Conservation (phyloP, 92 coral and sea anemone species). For the Siderastrea radians region DNA sequence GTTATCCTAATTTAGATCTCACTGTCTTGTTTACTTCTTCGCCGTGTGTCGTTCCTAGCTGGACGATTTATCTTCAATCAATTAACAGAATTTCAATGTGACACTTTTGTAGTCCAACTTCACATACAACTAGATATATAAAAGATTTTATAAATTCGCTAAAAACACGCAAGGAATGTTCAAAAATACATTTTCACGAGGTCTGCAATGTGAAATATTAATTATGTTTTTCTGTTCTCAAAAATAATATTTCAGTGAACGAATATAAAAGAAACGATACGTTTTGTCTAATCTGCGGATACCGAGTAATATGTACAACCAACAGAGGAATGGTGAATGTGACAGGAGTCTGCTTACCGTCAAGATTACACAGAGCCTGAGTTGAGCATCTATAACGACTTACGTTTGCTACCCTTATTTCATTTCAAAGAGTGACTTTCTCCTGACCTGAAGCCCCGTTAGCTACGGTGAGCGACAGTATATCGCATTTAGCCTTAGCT, state of each 20-base stretch:
- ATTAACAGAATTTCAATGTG: neutral
- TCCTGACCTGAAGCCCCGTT: neutral
- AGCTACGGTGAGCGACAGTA: neutral
- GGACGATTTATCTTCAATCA: neutral
- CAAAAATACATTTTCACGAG: neutral
- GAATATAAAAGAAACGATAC: too few relatives aligned
- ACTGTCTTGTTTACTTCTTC: neutral
- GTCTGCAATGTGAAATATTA: neutral
- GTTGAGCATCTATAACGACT: too few relatives aligned
- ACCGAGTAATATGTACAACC: too few relatives aligned
- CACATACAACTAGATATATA: neutral
- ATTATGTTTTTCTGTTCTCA: neutral
- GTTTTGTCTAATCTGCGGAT: too few relatives aligned
- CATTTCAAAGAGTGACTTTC: neutral
- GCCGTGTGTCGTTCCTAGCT: neutral
- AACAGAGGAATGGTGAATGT: too few relatives aligned
- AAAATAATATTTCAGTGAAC: too few relatives aligned
- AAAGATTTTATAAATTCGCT: neutral
- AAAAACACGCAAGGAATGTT: neutral
- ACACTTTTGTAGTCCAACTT: neutral
- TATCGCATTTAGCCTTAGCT: neutral
- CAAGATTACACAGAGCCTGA: too few relatives aligned
- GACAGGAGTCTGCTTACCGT: too few relatives aligned
- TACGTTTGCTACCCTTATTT: neutral
- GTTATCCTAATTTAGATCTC: neutral